Conservation (phyloP, 1,140 invertebrate species). For the Hestina assimilis region DNA sequence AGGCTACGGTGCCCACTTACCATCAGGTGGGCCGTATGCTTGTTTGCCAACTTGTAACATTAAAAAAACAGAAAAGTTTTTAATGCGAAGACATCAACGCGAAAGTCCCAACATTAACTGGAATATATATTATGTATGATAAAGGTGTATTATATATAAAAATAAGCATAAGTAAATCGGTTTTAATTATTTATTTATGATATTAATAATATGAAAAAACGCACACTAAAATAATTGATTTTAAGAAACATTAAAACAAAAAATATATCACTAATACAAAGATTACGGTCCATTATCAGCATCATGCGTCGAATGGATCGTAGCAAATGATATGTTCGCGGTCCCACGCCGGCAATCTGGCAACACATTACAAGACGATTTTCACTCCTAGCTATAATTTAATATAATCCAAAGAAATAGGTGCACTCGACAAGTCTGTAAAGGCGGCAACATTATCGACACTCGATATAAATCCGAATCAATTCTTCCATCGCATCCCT, state of each 20-base stretch:
- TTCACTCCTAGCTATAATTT: slow-evolving; percentile 77
- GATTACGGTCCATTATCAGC: slow-evolving; percentile 63
- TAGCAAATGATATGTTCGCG: slow-evolving; percentile 66
- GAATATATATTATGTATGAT: too few relatives aligned
- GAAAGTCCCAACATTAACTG: too few relatives aligned
- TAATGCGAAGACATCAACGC: too few relatives aligned
- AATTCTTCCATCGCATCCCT: not conserved
- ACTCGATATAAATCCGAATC: slow-evolving; percentile 2
- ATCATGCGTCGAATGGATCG: slow-evolving; percentile 54
- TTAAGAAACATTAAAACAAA: slow-evolving; percentile 34
- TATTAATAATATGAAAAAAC: not conserved
- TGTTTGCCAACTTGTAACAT: too few relatives aligned
- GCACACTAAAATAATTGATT: slow-evolving; percentile 13
- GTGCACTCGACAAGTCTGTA: slow-evolving; percentile 51
- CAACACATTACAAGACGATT: slow-evolving; percentile 75
- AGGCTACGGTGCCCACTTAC: too few relatives aligned
- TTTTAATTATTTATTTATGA: too few relatives aligned
- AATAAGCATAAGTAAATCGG: too few relatives aligned
- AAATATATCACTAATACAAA: slow-evolving; percentile 66
- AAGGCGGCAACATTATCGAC: slow-evolving; percentile 35
- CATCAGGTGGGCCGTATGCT: too few relatives aligned
- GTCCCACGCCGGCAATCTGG: slow-evolving; percentile 67
- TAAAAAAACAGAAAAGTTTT: too few relatives aligned
- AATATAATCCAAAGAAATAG: slow-evolving; percentile 78
- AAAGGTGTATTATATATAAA: too few relatives aligned